These are phyloP conservation scores for Hartigia nigra DNA, from an alignment of 2,888 invertebrate species.

Conservation along the genomic window DNA sequence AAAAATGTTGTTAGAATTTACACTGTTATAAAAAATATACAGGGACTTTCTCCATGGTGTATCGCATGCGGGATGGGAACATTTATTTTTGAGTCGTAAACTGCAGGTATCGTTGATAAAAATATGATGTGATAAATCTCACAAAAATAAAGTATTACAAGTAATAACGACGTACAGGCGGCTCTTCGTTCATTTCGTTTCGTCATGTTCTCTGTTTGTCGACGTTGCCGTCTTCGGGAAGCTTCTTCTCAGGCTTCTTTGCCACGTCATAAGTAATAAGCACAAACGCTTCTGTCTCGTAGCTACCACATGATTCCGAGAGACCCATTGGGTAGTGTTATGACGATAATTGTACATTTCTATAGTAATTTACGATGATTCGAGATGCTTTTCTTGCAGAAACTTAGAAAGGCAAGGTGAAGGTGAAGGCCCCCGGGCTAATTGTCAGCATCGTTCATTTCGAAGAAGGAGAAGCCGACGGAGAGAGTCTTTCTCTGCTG, in stretches of 20 bases:
- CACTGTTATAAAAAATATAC: background rate
- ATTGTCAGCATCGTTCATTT: background rate
- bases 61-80: background rate
- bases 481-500: slow-evolving; percentile 13
- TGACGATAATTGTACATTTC: background rate
- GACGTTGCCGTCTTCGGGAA: background rate
- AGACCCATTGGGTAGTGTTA: background rate
- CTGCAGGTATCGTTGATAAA: background rate
- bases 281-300: background rate
- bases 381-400: slow-evolving; percentile 10
- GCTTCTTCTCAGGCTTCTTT: background rate
- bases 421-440: slow-evolving; percentile 29
- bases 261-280: background rate
- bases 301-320: background rate
- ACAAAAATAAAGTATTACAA: background rate
- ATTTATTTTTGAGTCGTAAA: background rate
- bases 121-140: background rate
- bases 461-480: background rate
- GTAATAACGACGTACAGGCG: background rate
- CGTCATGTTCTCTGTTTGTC: background rate
- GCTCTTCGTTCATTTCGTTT: background rate
- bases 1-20: background rate
- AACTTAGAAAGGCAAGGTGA: slow-evolving; percentile 31
- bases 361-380: slow-evolving; percentile 9
- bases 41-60: background rate